phyloP scores from a whole-genome alignment of 2,888 invertebrate genomes.

The Trachelus iudaicus region DNA sequence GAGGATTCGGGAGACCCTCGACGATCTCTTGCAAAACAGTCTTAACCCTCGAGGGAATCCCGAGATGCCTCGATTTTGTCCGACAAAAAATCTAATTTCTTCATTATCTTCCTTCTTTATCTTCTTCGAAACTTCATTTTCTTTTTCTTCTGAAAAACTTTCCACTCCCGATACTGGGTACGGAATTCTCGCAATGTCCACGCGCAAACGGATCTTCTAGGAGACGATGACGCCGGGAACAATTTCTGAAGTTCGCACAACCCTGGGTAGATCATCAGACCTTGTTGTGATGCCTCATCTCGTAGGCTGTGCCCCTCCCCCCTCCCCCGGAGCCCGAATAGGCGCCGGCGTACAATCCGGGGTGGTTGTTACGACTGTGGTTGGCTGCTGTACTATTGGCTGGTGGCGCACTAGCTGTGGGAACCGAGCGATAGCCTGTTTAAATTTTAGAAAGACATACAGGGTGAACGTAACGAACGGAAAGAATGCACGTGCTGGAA shows the following conservation, averaged over 20 bases:
- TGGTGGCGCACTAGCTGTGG: slow-evolving; percentile 67
- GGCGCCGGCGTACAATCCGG: slow-evolving; percentile 79
- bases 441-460: slow-evolving; percentile 49
- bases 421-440: slow-evolving; percentile 65
- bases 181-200: neutral
- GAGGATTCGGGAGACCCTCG: neutral
- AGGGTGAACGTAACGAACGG: neutral
- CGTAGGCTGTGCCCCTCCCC: slow-evolving; percentile 71
- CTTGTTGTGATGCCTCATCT: slow-evolving; percentile 80
- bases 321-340: slow-evolving; percentile 69
- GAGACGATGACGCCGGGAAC: neutral
- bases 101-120: neutral
- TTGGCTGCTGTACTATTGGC: slow-evolving; percentile 66
- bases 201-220: neutral
- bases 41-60: neutral
- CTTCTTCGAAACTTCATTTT: neutral
- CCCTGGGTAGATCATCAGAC: slow-evolving; percentile 68
- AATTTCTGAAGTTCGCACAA: slow-evolving; percentile 29
- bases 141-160: neutral
- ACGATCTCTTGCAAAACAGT: neutral
- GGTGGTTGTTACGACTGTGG: slow-evolving; percentile 67
- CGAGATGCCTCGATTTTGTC: neutral
- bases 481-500: neutral
- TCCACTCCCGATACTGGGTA: neutral
- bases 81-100: neutral